phyloP scores from a whole-genome alignment of 2,888 invertebrate species.

The Pteria penguin region DNA sequence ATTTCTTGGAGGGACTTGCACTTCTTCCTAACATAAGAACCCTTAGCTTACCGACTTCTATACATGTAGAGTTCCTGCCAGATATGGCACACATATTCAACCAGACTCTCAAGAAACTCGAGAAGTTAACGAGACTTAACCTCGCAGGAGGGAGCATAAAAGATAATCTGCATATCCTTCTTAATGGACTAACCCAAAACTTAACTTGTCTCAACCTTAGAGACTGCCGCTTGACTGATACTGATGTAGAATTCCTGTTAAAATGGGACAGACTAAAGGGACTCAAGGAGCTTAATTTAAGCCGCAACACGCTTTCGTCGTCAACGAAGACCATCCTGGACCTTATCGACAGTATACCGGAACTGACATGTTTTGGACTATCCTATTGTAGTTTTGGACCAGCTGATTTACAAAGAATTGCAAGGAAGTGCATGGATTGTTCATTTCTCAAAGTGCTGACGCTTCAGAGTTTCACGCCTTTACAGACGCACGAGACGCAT shows the following conservation, averaged over 20 bases:
- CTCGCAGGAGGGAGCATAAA: constrained; percentile 69
- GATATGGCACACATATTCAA: constrained; percentile 54
- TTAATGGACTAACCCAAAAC: constrained; percentile 48
- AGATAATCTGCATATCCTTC: constrained; percentile 54
- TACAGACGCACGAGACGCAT: constrained; percentile 56
- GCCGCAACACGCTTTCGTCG: constrained; percentile 67
- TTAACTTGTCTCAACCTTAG: constrained; percentile 66
- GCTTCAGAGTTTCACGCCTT: constrained; percentile 71
- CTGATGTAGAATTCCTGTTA: constrained; percentile 63
- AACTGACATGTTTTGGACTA: constrained; percentile 64
- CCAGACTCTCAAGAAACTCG: constrained; percentile 49
- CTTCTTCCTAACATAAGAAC: constrained; percentile 61
- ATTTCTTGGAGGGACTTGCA: constrained; percentile 60
- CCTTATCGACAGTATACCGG: constrained; percentile 50
- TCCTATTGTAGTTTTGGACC: constrained; percentile 64
- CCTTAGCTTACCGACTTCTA: constrained; percentile 68
- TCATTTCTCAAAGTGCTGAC: constrained; percentile 62
- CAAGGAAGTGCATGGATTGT: constrained; percentile 58
- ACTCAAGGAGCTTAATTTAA: constrained; percentile 69
- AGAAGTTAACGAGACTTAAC: constrained; percentile 58
- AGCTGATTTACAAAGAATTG: constrained; percentile 58
- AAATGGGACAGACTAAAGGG: constrained; percentile 57
- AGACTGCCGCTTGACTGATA: constrained; percentile 67
- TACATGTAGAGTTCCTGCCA: constrained; percentile 58
- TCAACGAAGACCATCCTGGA: constrained; percentile 46